Evolutionary conservation across 1,140 invertebrate species (phyloP), one percentile per base, ranked within the genome.

Genomic region (Drosophila bipectinata): DNA sequence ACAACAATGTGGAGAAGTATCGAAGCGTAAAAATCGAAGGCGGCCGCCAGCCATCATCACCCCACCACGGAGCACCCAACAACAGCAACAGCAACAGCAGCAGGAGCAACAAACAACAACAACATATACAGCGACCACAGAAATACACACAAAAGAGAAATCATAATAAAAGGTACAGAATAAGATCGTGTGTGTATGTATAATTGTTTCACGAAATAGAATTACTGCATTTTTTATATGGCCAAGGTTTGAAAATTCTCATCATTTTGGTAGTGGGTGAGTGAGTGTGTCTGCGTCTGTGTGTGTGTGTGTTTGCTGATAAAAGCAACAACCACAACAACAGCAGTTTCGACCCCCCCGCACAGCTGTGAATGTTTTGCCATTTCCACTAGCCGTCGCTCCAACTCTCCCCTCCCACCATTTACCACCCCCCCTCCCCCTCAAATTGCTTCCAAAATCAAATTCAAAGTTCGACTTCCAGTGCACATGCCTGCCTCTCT

Each of bases 21-120:
- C 77, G 78, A 74, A 87, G 81, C 73, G 82, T 85, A 75, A 81
- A 71, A 85, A 77, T 74, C 77, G 59, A 74, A 85, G 82, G 73
- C 77, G 68, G 64, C 61, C 32, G 67, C 56, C 66, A 77, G 73
- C 60, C 64, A 73, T 32, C 71, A 48, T 48, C 51, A 62, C 28
- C 68, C 55, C 53, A 75, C 55, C 48, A 75, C 54, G 48, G 26
- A 68, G 47, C 39, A 62, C 24, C 57, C 47, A 49, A 61, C 76
- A 52, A 56, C 47, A 60, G 49, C 66, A 52, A 56, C 47, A 60
- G 49, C 66, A 79, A 58, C 62, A 59, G 45, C 54, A 63, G 18
- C 41, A 45, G 45, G 57, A 68, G 53, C 49, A 54, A 54, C 18
- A 57, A 77, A 64, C 61, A 77, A 64, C 61, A 77, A 64, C 61